Evolutionary conservation across 2,888 invertebrate genomes (phyloP), one percentile per base, ranked within the genome.

Genomic region (Autographa gamma): DNA sequence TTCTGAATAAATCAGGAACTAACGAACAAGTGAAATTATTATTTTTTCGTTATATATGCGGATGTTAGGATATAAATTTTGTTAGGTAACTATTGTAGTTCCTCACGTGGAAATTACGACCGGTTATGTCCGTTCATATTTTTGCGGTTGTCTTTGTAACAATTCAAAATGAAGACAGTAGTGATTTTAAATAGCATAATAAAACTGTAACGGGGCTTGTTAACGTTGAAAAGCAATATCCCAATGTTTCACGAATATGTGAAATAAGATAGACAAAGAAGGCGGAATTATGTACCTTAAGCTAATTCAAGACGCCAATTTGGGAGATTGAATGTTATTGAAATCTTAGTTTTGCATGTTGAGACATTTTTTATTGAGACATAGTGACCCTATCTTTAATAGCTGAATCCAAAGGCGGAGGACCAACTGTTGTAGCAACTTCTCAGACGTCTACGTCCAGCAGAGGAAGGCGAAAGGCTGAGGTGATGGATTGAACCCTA

Each of bases 61-160:
- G 64, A 77, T 34, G 60, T 54, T 32, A 1, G 25, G 54, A 6
- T 54, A 64, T 66, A 62, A 59, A 64, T 79, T 32, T 32, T 19
- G 32, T 66, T 66, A 25, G 13, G 32, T 61, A 43, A 72, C 8
- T 62, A 31, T n/a, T 11, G 32, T 41, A n/a, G 4, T 71, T 62
- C 18, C 13, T 79, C 16, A 41, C 52, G 54, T 52, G 52, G 41
- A 75, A 77, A 75, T 64, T 64, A 70, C 48, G 19, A 38, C 18
- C 16, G 59, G 16, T 56, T 19, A 14, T 56, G 25, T 13, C 13
- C 54, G 25, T 56, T 56, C 25, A 56, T 56, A 56, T 11, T 13
- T 19, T 56, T 56, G 54, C 25, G 13, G 25, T 19, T 56, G 25
- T 19, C 18, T 1, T 54, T 14, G 54, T 25, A 25, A 56, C 25